A percentile compares a stretch with the other conserved stretches of the same genome.
Conservation (phyloP, 2,888 invertebrate species). For the Osmoderma eremita region DNA sequence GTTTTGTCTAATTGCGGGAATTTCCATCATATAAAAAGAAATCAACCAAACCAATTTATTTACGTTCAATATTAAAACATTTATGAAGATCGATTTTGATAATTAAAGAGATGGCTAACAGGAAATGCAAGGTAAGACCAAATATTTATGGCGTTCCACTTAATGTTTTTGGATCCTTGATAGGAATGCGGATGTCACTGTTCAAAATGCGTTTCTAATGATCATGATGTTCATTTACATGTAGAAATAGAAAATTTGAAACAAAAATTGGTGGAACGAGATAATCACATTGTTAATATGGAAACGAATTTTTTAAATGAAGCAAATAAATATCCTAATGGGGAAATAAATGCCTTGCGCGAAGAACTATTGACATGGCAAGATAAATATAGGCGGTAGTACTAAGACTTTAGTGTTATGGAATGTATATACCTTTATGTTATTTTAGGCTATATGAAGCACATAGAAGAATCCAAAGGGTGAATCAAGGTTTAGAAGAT, state of each 20-base stretch:
- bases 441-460: constrained; percentile 84
- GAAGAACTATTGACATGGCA: constrained; percentile 89
- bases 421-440: background rate
- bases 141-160: too few species aligned
- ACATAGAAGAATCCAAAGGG: constrained; percentile 91
- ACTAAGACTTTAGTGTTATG: constrained; percentile 17
- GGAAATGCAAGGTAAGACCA: constrained; percentile 39
- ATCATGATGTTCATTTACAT: constrained; percentile 76
- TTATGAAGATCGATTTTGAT: constrained; percentile 7
- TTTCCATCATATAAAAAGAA: background rate
- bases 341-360: constrained; percentile 80
- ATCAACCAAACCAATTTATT: background rate
- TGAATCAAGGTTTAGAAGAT: constrained; percentile 95
- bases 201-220: constrained; percentile 64
- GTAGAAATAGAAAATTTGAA: constrained; percentile 89
- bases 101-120: constrained; percentile 35
- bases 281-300: constrained; percentile 84
- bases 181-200: constrained; percentile 73
- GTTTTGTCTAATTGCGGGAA: too few species aligned
- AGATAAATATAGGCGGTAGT: constrained; percentile 88
- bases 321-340: constrained; percentile 66
- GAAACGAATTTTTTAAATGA: constrained; percentile 87
- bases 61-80: background rate
- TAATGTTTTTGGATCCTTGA: constrained; percentile 1
- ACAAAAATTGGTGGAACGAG: constrained; percentile 82